phyloP scores from a whole-genome alignment of 2,888 invertebrate genomes.

The Brenthis daphne region DNA sequence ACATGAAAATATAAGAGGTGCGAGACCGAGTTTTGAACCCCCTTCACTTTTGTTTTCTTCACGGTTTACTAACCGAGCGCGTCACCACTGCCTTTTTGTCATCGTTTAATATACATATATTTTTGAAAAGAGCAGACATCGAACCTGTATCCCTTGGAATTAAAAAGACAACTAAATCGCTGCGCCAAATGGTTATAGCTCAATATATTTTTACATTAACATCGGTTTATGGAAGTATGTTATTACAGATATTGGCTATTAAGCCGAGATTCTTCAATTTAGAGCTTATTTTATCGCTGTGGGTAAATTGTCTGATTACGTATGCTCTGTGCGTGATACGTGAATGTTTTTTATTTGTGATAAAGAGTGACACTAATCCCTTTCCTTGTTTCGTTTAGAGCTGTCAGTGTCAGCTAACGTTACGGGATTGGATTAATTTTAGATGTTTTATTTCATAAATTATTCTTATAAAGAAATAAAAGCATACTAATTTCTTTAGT shows the following conservation, averaged over 20 bases:
- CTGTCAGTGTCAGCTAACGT: constrained; percentile 2
- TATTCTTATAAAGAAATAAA: background rate
- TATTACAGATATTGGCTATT: constrained; percentile 35
- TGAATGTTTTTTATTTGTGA: constrained; percentile 16
- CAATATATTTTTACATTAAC: constrained; percentile 35
- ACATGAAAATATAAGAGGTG: too few relatives aligned
- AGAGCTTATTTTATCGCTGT: constrained; percentile 28
- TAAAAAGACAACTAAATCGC: background rate
- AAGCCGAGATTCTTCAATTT: constrained; percentile 32
- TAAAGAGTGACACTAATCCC: constrained; percentile 7
- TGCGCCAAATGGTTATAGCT: background rate
- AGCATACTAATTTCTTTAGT: too few relatives aligned
- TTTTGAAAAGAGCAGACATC: background rate
- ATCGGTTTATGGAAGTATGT: constrained; percentile 28
- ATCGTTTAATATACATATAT: background rate
- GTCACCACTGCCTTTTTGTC: too few relatives aligned
- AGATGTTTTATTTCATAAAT: background rate
- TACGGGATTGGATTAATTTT: background rate
- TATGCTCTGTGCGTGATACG: constrained; percentile 9
- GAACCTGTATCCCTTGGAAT: background rate
- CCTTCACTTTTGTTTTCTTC: too few relatives aligned
- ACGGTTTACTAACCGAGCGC: too few relatives aligned
- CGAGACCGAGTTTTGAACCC: too few relatives aligned
- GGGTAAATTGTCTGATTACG: constrained; percentile 18
- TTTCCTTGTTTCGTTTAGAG: constrained; percentile 2